Evolutionary conservation across 2,113 vertebrate genomes (phyloP).

Genomic region (Lagopus leucura): DNA sequence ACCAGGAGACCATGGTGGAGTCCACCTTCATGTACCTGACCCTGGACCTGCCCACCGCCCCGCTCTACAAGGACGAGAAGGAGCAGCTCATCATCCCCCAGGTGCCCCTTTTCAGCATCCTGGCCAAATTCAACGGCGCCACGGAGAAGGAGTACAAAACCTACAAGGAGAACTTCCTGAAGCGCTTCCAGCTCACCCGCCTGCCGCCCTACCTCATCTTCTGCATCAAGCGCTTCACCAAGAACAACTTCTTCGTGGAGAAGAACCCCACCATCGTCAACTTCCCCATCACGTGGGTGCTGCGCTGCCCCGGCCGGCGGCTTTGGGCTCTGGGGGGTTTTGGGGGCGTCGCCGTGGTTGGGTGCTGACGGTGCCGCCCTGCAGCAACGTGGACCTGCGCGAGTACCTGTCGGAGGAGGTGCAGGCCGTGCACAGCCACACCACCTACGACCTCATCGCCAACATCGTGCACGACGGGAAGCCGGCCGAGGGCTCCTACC

Average conservation of each 20-base stretch:
- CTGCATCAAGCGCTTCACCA: slow-evolving; percentile 98
- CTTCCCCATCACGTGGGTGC: slow-evolving; percentile 94
- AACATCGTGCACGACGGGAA: slow-evolving; percentile 96
- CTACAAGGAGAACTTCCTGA: slow-evolving; percentile 98
- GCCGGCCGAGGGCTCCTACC: slow-evolving; percentile 91
- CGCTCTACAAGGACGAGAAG: slow-evolving; percentile 97
- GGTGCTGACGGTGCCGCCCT: background rate
- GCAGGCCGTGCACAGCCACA: slow-evolving; percentile 86
- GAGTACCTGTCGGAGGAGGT: slow-evolving; percentile 94
- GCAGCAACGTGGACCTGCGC: slow-evolving; percentile 91
- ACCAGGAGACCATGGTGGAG: slow-evolving; percentile 95
- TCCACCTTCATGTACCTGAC: slow-evolving; percentile 96
- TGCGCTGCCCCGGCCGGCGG: too few species aligned
- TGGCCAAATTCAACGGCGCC: slow-evolving; percentile 94
- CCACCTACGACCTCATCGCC: slow-evolving; percentile 92
- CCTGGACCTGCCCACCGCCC: slow-evolving; percentile 94
- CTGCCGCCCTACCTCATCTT: slow-evolving; percentile 97
- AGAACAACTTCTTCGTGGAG: slow-evolving; percentile 99
- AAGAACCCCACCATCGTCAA: slow-evolving; percentile 99
- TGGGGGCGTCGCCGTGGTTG: too few species aligned
- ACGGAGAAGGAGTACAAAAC: slow-evolving; percentile 99
- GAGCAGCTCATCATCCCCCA: slow-evolving; percentile 99
- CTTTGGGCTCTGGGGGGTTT: too few species aligned
- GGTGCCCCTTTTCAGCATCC: slow-evolving; percentile 96
- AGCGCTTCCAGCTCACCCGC: slow-evolving; percentile 94